phyloP scores from a whole-genome alignment of 2,113 vertebrate genomes.

The Sinocyclocheilus rhinocerous region DNA sequence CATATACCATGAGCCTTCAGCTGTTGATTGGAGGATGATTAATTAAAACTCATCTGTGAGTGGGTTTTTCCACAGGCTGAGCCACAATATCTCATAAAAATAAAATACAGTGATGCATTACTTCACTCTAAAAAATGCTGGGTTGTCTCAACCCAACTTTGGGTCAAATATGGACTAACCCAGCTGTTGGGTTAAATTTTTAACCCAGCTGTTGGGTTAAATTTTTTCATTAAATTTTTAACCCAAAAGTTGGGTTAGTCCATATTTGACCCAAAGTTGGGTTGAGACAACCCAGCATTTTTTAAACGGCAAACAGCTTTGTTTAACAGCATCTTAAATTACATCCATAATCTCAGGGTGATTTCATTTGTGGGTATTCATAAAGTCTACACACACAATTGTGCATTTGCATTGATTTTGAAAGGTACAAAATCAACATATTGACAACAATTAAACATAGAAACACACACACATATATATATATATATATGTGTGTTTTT shows the following conservation, averaged over 20 bases:
- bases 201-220: too few relatives aligned
- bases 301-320: background rate
- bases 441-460: background rate
- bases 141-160: background rate
- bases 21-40: conserved; percentile 18
- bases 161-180: too few relatives aligned
- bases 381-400: background rate
- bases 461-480: too few relatives aligned
- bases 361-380: background rate
- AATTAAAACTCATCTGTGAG: conserved; percentile 27
- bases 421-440: background rate
- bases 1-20: conserved; percentile 10
- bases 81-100: conserved; percentile 2
- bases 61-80: background rate
- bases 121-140: too few relatives aligned
- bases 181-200: too few relatives aligned
- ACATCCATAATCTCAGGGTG: background rate
- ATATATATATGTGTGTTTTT: too few relatives aligned
- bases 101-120: conserved; percentile 11
- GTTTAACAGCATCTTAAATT: background rate
- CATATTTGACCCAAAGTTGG: too few relatives aligned
- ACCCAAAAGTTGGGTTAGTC: too few relatives aligned
- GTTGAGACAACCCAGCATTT: too few relatives aligned
- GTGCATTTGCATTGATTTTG: background rate
- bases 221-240: too few relatives aligned